Conservation (phyloP, 2,888 invertebrate genomes). For the Gnatocerus cornutus region DNA sequence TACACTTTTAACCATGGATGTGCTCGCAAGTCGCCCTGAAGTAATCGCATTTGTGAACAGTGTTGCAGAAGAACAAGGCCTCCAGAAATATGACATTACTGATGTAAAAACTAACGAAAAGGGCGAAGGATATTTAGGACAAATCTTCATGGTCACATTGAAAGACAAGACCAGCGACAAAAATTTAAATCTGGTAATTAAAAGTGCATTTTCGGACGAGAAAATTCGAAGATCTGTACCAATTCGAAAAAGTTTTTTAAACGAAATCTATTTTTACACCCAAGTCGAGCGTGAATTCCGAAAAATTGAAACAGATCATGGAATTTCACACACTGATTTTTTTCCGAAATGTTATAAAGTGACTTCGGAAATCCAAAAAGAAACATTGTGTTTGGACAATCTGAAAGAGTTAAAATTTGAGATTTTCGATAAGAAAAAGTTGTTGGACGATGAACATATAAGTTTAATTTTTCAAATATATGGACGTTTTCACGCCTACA, state of each 20-base stretch:
- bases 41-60: neutral
- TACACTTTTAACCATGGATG: too few species aligned
- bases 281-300: too few species aligned
- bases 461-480: conserved; percentile 53
- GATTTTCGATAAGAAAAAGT: conserved; percentile 29
- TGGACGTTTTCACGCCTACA: conserved; percentile 57
- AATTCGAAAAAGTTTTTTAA: conserved; percentile 40
- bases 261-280: conserved; percentile 51
- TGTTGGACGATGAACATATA: conserved; percentile 52
- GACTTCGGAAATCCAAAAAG: neutral
- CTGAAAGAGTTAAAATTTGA: conserved; percentile 25
- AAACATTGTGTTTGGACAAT: conserved; percentile 24
- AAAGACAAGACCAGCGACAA: conserved; percentile 20
- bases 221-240: conserved; percentile 24
- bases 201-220: conserved; percentile 34
- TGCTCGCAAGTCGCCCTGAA: conserved; percentile 11
- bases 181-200: conserved; percentile 38
- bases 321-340: conserved; percentile 2
- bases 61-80: conserved; percentile 9
- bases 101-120: conserved; percentile 37
- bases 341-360: conserved; percentile 43
- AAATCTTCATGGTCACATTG: conserved; percentile 33
- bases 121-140: conserved; percentile 50
- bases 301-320: conserved; percentile 16
- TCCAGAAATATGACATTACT: neutral